Evolutionary conservation across 37 sponge, comb jelly and placozoan species (phyloP), one percentile per base, ranked within the genome.

Genomic region (Oscarella lobularis): DNA sequence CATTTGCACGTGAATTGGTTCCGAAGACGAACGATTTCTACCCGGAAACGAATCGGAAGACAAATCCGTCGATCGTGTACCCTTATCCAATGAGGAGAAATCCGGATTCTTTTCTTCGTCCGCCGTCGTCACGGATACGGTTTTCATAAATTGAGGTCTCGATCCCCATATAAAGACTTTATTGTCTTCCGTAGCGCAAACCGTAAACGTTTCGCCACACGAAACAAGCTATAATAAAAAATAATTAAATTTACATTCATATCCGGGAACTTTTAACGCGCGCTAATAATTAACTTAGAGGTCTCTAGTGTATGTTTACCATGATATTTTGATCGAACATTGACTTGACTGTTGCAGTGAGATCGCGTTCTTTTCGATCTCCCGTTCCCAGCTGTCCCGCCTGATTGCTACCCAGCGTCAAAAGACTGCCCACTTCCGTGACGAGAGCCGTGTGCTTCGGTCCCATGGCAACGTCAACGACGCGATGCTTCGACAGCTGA

Each of bases 381-480:
- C 91, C 95, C 6, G 84, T 38, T 3, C 98, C 90, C 66, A 93
- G 73, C 78, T 97, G 98, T 1, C 98, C 98, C 39, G 85, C 89
- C 9, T 40, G 72, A 71, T 97, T 97, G 2, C 90, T 65, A 0
- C 98, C 98, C 82, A 97, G 93, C 14, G 98, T 84, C 73, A 77
- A 89, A 69, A 93, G 86, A 39, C 77, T 72, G 4, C 95, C 95
- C 20, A 79, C 77, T 33, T 94, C 90, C 40, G 82, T 83, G 1
- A 96, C 78, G 0, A 92, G 84, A 60, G 87, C 82, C 20, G 91
- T 82, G 80, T 96, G 98, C 70, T 83, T 87, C 40, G 88, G 84
- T 36, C 98, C 98, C 0, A 96, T 78, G 0, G 93, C 77, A 76
- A 90, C 85, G 72, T 93, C 87, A 0, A 90, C 79, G 27, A 93